A percentile compares a stretch with the other conserved stretches of the same genome.
These are phyloP conservation scores for Tachina fera DNA, from an alignment of 2,888 invertebrate species.

Conservation along the genomic window DNA sequence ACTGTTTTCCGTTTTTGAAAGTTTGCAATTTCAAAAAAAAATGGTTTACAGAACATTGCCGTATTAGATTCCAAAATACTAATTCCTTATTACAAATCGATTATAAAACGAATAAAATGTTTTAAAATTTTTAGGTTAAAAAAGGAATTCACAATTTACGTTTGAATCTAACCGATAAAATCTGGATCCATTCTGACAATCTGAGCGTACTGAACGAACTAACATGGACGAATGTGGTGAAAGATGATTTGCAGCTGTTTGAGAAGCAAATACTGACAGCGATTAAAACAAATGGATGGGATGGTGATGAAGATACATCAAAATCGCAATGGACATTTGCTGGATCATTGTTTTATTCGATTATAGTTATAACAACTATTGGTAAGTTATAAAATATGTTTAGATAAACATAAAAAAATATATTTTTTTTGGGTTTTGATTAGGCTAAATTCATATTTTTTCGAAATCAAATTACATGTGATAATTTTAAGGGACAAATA, in stretches of 20 bases:
- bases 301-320: conserved; percentile 88
- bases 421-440: too few species aligned
- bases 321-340: conserved; percentile 92
- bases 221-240: conserved; percentile 92
- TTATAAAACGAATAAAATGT: not conserved
- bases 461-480: too few species aligned
- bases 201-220: conserved; percentile 86
- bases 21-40: too few species aligned
- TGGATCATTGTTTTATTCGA: conserved; percentile 96
- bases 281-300: conserved; percentile 95
- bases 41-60: too few species aligned
- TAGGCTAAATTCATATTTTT: too few species aligned
- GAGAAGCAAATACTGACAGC: conserved; percentile 90
- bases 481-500: too few species aligned
- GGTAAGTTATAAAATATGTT: conserved; percentile 84
- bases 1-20: too few species aligned
- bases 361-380: conserved; percentile 97
- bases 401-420: not conserved
- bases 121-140: conserved; percentile 86
- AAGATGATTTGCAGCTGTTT: conserved; percentile 85
- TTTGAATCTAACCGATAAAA: conserved; percentile 89
- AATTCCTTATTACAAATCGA: too few species aligned
- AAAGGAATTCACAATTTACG: conserved; percentile 88
- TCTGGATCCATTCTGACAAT: conserved; percentile 88
- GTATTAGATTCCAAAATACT: too few species aligned